phyloP scores from a whole-genome alignment of 2,113 vertebrate genomes.

The Podiceps cristatus region DNA sequence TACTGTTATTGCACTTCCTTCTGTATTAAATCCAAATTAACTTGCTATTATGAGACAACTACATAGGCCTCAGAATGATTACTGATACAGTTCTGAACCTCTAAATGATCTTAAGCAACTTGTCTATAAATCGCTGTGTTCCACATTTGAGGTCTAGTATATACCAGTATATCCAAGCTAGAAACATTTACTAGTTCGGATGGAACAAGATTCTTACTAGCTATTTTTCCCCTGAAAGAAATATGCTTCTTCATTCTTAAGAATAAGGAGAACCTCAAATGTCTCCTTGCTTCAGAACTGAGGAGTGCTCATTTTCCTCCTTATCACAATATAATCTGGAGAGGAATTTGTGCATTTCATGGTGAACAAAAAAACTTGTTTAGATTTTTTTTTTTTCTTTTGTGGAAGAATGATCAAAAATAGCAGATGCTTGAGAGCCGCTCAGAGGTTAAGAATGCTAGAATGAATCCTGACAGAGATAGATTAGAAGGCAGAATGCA shows the following conservation, averaged over 20 bases:
- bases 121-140: conserved; percentile 18
- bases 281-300: background rate
- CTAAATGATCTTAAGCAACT: conserved; percentile 7
- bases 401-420: background rate
- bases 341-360: background rate
- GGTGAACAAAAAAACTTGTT: background rate
- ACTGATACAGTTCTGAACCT: conserved; percentile 4
- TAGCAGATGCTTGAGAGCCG: background rate
- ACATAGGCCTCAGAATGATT: background rate
- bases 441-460: conserved; percentile 57
- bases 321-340: background rate
- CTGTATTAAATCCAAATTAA: conserved; percentile 43
- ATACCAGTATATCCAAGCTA: background rate
- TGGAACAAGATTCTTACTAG: background rate
- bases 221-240: background rate
- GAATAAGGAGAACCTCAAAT: background rate
- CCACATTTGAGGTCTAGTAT: background rate
- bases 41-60: conserved; percentile 11
- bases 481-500: conserved; percentile 27
- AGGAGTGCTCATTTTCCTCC: background rate
- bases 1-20: conserved; percentile 7
- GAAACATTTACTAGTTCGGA: background rate
- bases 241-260: background rate
- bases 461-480: conserved; percentile 57
- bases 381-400: background rate